These are phyloP conservation scores for Falco naumanni DNA, from an alignment of 2,797 vertebrate species.

Conservation along the genomic window DNA sequence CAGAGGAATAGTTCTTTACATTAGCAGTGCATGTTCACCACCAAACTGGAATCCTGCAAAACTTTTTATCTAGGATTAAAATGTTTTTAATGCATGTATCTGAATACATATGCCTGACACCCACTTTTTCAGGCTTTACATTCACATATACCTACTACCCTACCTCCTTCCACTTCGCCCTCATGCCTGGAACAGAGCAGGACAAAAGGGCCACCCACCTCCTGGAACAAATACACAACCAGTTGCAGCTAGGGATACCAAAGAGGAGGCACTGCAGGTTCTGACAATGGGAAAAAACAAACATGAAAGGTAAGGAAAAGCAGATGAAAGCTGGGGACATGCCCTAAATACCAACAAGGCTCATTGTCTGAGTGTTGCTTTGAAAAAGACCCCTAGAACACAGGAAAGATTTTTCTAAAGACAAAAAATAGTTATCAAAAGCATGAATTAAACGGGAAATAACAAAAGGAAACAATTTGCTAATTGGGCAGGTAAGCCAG, in stretches of 20 bases:
- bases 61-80: background rate
- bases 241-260: background rate
- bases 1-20: background rate
- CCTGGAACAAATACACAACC: background rate
- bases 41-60: background rate
- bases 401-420: background rate
- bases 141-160: background rate
- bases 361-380: background rate
- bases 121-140: background rate
- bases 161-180: background rate
- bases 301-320: slow-evolving; percentile 31
- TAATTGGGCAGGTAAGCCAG: background rate
- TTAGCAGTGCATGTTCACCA: background rate
- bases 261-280: background rate
- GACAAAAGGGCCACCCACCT: background rate
- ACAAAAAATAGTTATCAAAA: background rate
- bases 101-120: background rate
- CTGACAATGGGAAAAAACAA: background rate
- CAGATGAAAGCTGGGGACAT: slow-evolving; percentile 24
- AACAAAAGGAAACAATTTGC: background rate
- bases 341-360: background rate
- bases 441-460: background rate
- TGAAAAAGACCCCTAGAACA: background rate
- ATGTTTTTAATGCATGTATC: background rate
- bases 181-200: background rate